A percentile compares a stretch with the other conserved stretches of the same genome.
phyloP scores from a whole-genome alignment of 2,113 vertebrate genomes.

The Acanthisitta chloris region DNA sequence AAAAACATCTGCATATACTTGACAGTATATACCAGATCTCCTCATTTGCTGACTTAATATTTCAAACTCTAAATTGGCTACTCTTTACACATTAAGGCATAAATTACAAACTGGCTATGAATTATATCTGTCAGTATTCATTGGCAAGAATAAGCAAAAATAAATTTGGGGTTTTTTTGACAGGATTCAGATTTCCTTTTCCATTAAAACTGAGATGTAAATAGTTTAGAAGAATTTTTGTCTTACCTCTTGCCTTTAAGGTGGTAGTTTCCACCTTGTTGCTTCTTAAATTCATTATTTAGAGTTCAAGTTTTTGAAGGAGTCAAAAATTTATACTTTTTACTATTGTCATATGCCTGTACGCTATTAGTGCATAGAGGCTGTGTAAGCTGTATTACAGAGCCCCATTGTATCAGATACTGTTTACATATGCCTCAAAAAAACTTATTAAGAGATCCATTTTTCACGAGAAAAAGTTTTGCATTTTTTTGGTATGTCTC shows the following conservation, averaged over 20 bases:
- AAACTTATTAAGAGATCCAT: background rate
- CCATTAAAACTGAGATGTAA: background rate
- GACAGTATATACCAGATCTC: background rate
- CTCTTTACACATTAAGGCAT: background rate
- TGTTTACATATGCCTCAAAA: background rate
- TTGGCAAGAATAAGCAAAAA: background rate
- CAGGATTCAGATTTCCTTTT: background rate
- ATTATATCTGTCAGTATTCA: background rate
- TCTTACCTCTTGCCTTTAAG: background rate
- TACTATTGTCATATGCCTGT: background rate
- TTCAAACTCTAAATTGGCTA: background rate
- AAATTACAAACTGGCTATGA: background rate
- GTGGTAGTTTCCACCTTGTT: background rate
- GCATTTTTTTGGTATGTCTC: background rate
- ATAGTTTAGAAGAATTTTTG: background rate
- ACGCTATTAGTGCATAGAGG: background rate
- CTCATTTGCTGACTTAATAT: background rate
- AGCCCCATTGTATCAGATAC: background rate
- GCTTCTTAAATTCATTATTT: background rate
- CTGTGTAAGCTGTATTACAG: background rate
- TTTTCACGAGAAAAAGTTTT: background rate
- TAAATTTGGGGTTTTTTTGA: background rate
- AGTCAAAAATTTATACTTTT: background rate
- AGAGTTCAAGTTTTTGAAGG: background rate
- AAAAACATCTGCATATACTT: background rate